Conservation (phyloP, 1,140 invertebrate genomes). For the Hylaeus anthracinus region DNA sequence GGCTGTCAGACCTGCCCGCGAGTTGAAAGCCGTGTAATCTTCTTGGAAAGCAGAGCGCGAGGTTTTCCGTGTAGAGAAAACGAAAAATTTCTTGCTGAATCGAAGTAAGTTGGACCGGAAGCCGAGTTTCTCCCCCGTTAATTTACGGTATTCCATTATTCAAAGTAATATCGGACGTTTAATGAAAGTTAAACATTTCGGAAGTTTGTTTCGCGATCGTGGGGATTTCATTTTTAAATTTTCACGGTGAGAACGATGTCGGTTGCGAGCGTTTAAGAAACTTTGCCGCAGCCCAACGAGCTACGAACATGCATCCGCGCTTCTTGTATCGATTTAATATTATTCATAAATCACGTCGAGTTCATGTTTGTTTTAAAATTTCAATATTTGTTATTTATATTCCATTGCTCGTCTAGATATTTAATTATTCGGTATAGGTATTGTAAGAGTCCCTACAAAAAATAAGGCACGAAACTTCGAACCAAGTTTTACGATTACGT, state of each 20-base stretch:
- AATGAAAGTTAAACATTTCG: slow-evolving; percentile 26
- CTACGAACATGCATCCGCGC: too few species aligned
- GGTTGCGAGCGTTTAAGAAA: too few species aligned
- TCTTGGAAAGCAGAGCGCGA: neutral
- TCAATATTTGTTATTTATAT: too few species aligned
- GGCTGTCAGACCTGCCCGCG: neutral
- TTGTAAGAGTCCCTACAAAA: too few species aligned
- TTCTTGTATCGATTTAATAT: too few species aligned
- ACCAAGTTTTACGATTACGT: too few species aligned
- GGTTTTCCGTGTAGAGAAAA: neutral
- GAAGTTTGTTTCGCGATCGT: neutral
- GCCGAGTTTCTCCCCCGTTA: neutral
- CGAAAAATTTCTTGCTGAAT: neutral
- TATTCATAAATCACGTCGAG: too few species aligned
- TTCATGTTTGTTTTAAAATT: too few species aligned
- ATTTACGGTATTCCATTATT: slow-evolving; percentile 14
- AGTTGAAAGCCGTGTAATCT: neutral
- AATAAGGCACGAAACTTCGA: too few species aligned
- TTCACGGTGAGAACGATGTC: neutral
- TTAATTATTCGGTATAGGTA: too few species aligned
- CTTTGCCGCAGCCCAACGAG: too few species aligned
- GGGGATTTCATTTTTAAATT: neutral
- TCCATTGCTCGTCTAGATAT: too few species aligned
- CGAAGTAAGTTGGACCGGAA: neutral
- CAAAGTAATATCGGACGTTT: slow-evolving; percentile 4